phyloP scores from a whole-genome alignment of 2,888 invertebrate species.

The Lycophotia porphyrea region DNA sequence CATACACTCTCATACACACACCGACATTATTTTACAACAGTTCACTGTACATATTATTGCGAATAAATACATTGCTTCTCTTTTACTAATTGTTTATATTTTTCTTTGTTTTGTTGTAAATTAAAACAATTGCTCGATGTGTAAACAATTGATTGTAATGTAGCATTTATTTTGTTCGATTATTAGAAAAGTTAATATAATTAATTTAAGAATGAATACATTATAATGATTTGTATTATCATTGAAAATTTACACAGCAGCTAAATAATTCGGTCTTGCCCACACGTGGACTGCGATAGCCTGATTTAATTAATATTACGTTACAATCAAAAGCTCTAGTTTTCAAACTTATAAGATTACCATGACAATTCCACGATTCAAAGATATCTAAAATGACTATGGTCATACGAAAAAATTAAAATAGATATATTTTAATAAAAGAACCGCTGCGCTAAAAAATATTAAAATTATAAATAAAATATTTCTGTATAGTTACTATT shows the following conservation, averaged over 20 bases:
- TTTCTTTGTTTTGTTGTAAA: constrained; percentile 48
- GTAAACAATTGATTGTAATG: constrained; percentile 55
- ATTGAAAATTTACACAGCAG: background rate
- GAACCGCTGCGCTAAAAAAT: constrained; percentile 49
- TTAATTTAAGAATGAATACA: background rate
- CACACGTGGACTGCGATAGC: background rate
- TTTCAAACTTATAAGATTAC: constrained; percentile 40
- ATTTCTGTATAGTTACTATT: constrained; percentile 53
- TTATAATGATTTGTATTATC: background rate
- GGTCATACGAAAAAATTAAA: constrained; percentile 38
- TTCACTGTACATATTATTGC: constrained; percentile 86
- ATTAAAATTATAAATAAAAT: constrained; percentile 60
- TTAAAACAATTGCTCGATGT: constrained; percentile 68
- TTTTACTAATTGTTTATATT: constrained; percentile 58
- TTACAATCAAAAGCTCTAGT: constrained; percentile 43
- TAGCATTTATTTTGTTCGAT: constrained; percentile 29
- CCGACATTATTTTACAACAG: constrained; percentile 77
- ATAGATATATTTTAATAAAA: constrained; percentile 35
- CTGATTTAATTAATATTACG: constrained; percentile 13
- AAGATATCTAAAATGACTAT: constrained; percentile 38
- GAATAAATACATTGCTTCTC: constrained; percentile 87
- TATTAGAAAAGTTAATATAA: background rate
- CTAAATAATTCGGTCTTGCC: background rate
- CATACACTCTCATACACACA: constrained; percentile 83
- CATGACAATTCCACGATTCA: constrained; percentile 51